phyloP scores from a whole-genome alignment of 35 echinoderm and acorn worm genomes.

The Acanthaster planci region DNA sequence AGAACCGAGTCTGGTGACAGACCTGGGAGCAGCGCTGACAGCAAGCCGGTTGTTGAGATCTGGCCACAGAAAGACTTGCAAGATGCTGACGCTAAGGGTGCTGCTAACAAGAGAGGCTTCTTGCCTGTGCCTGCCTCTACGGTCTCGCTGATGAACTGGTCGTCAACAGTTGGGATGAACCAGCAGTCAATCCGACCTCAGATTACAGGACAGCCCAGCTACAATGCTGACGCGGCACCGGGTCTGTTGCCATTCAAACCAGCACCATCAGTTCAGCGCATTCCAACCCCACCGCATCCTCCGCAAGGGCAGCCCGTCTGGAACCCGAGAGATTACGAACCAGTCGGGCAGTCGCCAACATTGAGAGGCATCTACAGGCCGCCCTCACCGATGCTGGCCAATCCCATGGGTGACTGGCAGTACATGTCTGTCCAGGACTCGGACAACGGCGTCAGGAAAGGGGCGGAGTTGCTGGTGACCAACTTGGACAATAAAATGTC shows the following conservation, averaged over 20 bases:
- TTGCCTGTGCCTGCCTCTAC: too few relatives aligned
- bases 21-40: background rate
- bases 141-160: background rate
- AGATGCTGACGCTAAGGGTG: background rate
- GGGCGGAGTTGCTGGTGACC: constrained; percentile 82
- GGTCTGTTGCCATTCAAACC: constrained; percentile 24
- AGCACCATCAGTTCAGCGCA: constrained; percentile 29
- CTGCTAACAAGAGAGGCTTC: background rate
- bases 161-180: background rate
- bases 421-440: constrained; percentile 34
- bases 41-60: constrained; percentile 11
- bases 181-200: background rate
- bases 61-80: background rate
- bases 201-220: background rate
- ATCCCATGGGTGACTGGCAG: constrained; percentile 35
- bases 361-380: constrained; percentile 17
- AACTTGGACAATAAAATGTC: constrained; percentile 90
- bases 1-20: background rate
- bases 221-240: background rate
- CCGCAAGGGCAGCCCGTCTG: constrained; percentile 16
- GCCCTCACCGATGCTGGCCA: constrained; percentile 39
- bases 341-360: background rate
- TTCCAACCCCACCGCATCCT: constrained; percentile 25
- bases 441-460: constrained; percentile 24
- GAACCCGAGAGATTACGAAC: background rate